Percentiles rank a stretch among this genome's conserved stretches.
Conservation (phyloP, 2,797 vertebrate species). For the Poeciliopsis presidionis region DNA sequence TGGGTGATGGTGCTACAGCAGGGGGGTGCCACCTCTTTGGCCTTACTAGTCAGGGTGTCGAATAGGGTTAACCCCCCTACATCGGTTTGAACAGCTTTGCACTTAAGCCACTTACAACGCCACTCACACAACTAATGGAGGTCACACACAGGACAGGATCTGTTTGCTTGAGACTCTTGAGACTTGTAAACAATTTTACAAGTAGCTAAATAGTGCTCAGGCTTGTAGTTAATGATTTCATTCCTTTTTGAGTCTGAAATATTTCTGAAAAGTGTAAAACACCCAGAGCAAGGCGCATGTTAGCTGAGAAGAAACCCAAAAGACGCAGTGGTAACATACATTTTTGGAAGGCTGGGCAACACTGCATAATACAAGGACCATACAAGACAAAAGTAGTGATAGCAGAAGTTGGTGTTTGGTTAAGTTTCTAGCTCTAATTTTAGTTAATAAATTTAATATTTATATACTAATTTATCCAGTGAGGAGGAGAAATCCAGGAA, state of each 20-base stretch:
- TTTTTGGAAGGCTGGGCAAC: background rate
- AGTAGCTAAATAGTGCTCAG: background rate
- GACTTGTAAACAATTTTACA: background rate
- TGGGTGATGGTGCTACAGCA: slow-evolving; percentile 27
- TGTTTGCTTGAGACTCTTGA: background rate
- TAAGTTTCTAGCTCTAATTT: background rate
- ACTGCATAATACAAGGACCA: background rate
- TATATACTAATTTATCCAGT: background rate
- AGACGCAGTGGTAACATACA: background rate
- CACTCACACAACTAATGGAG: slow-evolving; percentile 14
- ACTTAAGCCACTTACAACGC: slow-evolving; percentile 25
- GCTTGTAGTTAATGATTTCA: background rate
- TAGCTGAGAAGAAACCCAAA: background rate
- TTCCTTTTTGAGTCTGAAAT: background rate
- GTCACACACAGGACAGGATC: slow-evolving; percentile 18
- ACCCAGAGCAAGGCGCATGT: background rate
- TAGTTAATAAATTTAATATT: background rate
- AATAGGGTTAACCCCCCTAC: slow-evolving; percentile 29
- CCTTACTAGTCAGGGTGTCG: slow-evolving; percentile 25
- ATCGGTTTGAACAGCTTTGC: slow-evolving; percentile 31
- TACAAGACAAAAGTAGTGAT: background rate
- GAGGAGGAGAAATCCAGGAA: background rate
- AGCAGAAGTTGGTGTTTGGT: background rate
- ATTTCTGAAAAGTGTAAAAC: background rate
- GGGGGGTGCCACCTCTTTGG: slow-evolving; percentile 1